These are phyloP conservation scores for Heloderma charlesbogerti DNA, from an alignment of 2,113 vertebrate species.

Conservation along the genomic window DNA sequence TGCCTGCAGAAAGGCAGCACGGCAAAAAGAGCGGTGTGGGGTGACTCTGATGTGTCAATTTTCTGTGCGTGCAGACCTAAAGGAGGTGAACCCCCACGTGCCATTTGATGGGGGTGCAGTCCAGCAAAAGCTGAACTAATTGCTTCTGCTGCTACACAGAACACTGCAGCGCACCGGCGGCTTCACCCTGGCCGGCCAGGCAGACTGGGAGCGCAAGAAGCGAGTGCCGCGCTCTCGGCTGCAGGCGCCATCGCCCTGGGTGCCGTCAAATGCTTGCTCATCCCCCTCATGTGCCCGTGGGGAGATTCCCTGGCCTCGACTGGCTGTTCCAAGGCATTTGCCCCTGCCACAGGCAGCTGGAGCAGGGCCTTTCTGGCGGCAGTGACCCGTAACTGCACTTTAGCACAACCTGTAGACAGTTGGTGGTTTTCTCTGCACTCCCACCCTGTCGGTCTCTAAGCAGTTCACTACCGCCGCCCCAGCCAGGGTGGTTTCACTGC, in stretches of 20 bases:
- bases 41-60: background rate
- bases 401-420: background rate
- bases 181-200: background rate
- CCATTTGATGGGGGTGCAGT: background rate
- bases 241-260: no score
- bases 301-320: background rate
- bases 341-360: background rate
- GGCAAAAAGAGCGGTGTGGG: background rate
- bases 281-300: background rate
- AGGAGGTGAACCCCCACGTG: background rate
- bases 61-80: background rate
- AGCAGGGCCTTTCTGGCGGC: constrained; percentile 52
- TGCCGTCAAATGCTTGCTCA: no score
- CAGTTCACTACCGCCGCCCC: no score
- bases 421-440: background rate
- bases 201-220: background rate
- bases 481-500: background rate
- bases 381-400: background rate
- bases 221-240: background rate
- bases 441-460: no score
- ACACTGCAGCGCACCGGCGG: background rate
- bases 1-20: background rate
- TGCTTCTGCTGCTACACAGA: background rate
- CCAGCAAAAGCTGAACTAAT: background rate
- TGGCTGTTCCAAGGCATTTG: no score